Conservation (phyloP, 23 tunicate genomes). For the Botrylloides violaceus region DNA sequence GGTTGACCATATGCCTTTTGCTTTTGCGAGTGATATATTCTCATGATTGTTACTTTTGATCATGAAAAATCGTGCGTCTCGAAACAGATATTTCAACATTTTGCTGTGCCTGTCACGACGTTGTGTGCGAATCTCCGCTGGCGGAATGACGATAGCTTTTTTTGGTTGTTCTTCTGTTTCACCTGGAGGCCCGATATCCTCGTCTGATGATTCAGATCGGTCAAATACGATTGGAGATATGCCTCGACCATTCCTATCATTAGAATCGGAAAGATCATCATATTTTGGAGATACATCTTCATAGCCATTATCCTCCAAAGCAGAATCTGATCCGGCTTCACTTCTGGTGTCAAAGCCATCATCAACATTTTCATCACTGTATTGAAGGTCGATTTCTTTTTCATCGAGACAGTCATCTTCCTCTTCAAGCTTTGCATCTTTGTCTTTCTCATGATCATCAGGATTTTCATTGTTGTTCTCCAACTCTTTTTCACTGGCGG, state of each 20-base stretch:
- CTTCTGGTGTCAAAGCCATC: slow-evolving; percentile 62
- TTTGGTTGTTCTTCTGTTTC: slow-evolving; percentile 52
- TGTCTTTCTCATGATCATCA: neutral
- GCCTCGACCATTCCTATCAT: slow-evolving; percentile 22
- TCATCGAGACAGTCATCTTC: slow-evolving; percentile 4
- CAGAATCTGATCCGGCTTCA: slow-evolving; percentile 38
- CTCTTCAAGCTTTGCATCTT: slow-evolving; percentile 18
- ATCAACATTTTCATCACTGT: neutral
- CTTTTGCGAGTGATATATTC: slow-evolving; percentile 77
- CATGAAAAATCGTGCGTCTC: slow-evolving; percentile 77
- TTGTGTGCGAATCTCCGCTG: slow-evolving; percentile 66
- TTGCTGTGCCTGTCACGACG: slow-evolving; percentile 64
- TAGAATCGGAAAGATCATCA: neutral
- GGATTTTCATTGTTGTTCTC: neutral
- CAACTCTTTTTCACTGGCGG: neutral
- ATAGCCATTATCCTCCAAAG: neutral
- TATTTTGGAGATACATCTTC: slow-evolving; percentile 8
- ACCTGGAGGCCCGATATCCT: slow-evolving; percentile 66
- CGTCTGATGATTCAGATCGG: slow-evolving; percentile 41
- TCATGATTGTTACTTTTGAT: slow-evolving; percentile 91
- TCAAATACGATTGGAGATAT: slow-evolving; percentile 90
- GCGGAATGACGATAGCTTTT: slow-evolving; percentile 71
- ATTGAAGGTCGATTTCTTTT: slow-evolving; percentile 5
- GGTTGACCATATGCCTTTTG: slow-evolving; percentile 88
- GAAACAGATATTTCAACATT: slow-evolving; percentile 82